Percentiles rank a stretch among this genome's conserved stretches.
Evolutionary conservation across 2,888 invertebrate species (phyloP).

Genomic region (Andricus curvator): DNA sequence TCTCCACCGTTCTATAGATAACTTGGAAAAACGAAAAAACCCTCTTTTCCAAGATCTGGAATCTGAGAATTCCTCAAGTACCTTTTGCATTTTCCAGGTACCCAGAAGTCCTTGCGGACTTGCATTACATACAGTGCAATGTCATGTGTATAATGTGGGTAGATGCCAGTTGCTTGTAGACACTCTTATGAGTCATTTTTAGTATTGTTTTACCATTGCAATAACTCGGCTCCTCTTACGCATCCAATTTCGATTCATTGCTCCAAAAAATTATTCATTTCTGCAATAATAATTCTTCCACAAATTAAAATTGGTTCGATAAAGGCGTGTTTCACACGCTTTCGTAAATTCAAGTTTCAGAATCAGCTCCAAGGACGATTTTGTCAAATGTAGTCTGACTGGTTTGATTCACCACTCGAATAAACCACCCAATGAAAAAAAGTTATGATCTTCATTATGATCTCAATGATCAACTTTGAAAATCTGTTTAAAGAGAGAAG

Average conservation of each 20-base stretch:
- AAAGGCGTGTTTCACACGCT: neutral
- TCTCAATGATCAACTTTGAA: neutral
- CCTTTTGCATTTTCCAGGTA: slow-evolving; percentile 19
- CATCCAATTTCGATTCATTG: slow-evolving; percentile 1
- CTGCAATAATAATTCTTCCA: neutral
- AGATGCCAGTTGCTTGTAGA: slow-evolving; percentile 37
- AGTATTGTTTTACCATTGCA: slow-evolving; percentile 37
- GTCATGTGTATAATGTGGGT: slow-evolving; percentile 27
- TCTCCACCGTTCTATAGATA: slow-evolving; percentile 63
- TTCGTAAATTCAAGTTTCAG: neutral
- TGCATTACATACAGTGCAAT: neutral
- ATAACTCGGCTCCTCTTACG: neutral
- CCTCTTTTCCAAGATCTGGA: slow-evolving; percentile 45
- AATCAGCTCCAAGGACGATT: slow-evolving; percentile 25
- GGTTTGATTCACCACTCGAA: slow-evolving; percentile 24
- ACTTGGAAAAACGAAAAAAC: slow-evolving; percentile 64
- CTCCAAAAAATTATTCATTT: neutral
- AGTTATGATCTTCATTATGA: neutral
- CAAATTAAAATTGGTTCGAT: neutral
- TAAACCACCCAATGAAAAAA: neutral
- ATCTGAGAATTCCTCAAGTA: slow-evolving; percentile 2
- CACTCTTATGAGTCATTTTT: slow-evolving; percentile 48
- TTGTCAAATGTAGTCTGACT: slow-evolving; percentile 38
- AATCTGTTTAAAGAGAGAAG: neutral
- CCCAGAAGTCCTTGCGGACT: slow-evolving; percentile 36